These are phyloP conservation scores for Tenthredo distinguenda DNA, from an alignment of 2,888 invertebrate genomes.

Conservation along the genomic window DNA sequence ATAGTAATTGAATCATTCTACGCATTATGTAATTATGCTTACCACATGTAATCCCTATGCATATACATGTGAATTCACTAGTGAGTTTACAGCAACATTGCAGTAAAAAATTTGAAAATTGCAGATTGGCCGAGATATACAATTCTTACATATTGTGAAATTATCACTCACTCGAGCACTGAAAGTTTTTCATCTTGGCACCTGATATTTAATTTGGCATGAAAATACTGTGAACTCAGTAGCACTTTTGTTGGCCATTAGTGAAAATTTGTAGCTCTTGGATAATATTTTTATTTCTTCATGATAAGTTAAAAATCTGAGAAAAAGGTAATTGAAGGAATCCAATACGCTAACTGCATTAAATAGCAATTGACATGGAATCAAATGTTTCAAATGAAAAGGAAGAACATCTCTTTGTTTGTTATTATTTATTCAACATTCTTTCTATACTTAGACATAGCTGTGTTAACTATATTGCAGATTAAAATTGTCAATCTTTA, in stretches of 20 bases:
- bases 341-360: not conserved
- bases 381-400: not conserved
- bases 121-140: not conserved
- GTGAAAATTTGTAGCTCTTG: not conserved
- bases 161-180: not conserved
- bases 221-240: not conserved
- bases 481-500: conserved; percentile 1
- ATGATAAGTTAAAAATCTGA: not conserved
- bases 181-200: not conserved
- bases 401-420: not conserved
- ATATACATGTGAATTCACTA: not conserved
- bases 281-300: not conserved
- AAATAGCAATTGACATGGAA: not conserved
- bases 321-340: not conserved
- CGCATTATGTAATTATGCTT: not conserved
- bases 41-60: not conserved
- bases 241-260: not conserved
- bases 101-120: not conserved
- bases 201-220: not conserved
- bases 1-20: not conserved
- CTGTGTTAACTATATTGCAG: conserved; percentile 31
- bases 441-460: conserved; percentile 29
- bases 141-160: not conserved
- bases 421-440: conserved; percentile 42
- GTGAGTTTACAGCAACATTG: not conserved